Evolutionary conservation across 1,140 invertebrate genomes (phyloP).

Genomic region (Drosophila pallidifrons): DNA sequence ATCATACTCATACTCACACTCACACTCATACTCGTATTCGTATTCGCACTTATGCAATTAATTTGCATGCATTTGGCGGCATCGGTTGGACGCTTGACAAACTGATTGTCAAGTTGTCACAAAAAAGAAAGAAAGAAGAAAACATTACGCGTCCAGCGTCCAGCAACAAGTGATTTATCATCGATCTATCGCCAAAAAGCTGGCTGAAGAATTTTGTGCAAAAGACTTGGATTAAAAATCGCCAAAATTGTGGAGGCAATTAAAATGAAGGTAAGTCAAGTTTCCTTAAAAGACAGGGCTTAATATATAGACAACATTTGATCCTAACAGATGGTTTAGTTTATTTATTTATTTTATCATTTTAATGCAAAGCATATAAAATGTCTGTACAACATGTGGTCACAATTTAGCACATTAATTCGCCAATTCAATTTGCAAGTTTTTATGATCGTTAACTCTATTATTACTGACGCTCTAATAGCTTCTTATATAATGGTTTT

Average conservation of each 20-base stretch:
- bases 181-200: conserved; percentile 33
- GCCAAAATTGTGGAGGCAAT: conserved; percentile 85
- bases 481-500: background rate
- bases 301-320: background rate
- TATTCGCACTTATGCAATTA: conserved; percentile 29
- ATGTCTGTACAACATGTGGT: background rate
- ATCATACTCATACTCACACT: conserved; percentile 18
- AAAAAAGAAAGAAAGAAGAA: background rate
- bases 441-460: background rate
- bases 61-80: conserved; percentile 47
- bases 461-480: background rate
- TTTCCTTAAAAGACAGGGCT: no score
- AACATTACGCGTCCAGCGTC: conserved; percentile 16
- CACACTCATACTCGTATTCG: conserved; percentile 33
- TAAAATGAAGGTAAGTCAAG: conserved; percentile 82
- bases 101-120: conserved; percentile 60
- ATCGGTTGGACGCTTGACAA: conserved; percentile 58
- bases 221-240: conserved; percentile 83
- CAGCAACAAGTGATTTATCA: conserved; percentile 25
- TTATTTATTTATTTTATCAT: background rate
- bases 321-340: background rate
- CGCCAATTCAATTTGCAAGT: background rate
- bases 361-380: background rate
- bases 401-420: background rate
- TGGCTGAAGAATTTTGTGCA: conserved; percentile 68